phyloP scores from a whole-genome alignment of 1,140 invertebrate genomes.

The Rhizoglyphus robini region DNA sequence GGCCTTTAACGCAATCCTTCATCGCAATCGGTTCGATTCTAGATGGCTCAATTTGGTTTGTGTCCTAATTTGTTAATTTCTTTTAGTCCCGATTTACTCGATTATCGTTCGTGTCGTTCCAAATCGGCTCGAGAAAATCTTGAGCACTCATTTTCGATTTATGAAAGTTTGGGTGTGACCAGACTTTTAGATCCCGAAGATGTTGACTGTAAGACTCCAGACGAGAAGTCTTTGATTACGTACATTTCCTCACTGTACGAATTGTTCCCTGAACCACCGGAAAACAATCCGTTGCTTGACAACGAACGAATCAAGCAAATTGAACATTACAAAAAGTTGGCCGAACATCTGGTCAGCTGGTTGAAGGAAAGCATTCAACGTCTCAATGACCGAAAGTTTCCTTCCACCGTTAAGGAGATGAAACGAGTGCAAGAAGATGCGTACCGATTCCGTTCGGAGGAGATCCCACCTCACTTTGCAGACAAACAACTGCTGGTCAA shows the following conservation, averaged over 20 bases:
- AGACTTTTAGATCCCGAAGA: slow-evolving; percentile 96
- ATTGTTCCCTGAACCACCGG: slow-evolving; percentile 77
- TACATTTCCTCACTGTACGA: slow-evolving; percentile 98
- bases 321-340: slow-evolving; percentile 73
- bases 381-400: slow-evolving; percentile 75
- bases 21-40: slow-evolving; percentile 60
- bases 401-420: slow-evolving; percentile 79
- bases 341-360: slow-evolving; percentile 68
- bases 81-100: slow-evolving; percentile 76
- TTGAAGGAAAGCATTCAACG: slow-evolving; percentile 70
- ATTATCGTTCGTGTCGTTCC: slow-evolving; percentile 60
- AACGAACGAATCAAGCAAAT: slow-evolving; percentile 78
- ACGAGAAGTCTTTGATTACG: slow-evolving; percentile 97
- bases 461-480: slow-evolving; percentile 69
- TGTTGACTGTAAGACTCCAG: slow-evolving; percentile 93
- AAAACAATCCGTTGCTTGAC: slow-evolving; percentile 74
- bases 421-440: slow-evolving; percentile 78
- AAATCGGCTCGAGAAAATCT: slow-evolving; percentile 74
- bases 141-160: slow-evolving; percentile 84
- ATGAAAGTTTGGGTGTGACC: slow-evolving; percentile 92
- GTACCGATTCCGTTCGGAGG: slow-evolving; percentile 76
- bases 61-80: too few relatives aligned
- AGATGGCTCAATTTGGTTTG: too few relatives aligned
- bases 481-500: slow-evolving; percentile 73
- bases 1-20: slow-evolving; percentile 92